Evolutionary conservation across 1,140 invertebrate genomes (phyloP), one percentile per base, ranked within the genome.

Genomic region (Hestina assimilis): DNA sequence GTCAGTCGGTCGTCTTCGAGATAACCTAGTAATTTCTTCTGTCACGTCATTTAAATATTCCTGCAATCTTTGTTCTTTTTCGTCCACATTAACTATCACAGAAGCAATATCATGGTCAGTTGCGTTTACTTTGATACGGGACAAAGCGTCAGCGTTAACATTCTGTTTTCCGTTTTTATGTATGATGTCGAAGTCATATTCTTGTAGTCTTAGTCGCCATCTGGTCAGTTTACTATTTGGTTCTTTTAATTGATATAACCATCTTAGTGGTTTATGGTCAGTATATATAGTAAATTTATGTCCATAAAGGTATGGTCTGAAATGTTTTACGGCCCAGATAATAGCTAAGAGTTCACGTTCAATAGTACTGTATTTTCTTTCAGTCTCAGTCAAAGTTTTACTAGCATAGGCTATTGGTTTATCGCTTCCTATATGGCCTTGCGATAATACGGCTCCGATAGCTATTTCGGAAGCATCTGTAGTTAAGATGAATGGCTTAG

Each of bases 221-320:
- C 28, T 8, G 6, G 51, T 54, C 11, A 48, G 23, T 41, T 20
- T 42, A 20, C 40, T 42, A 20, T 68, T 74, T 1, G 64, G 46
- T 19, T 79, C 69, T 58, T 89, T 90, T 0, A 59, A 14, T 9
- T 41, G 87, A 63, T 24, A 62, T 61, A 43, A 72, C 70, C 28
- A 91, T 61, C 72, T 79, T 89, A 58, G 52, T 42, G 65, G 52
- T 15, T 53, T 47, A 42, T 60, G 56, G 4, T 62, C 47, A 0
- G 54, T 66, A 8, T 52, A 48, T n/a, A 61, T 57, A n/a, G 23
- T 41, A 47, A 63, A 59, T 38, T 52, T 58, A 14, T 12, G 46
- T n/a, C 59, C 63, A 20, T 52, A 62, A 1, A 66, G 12, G n/a
- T n/a, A n/a, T n/a, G n/a, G n/a, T n/a, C n/a, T n/a, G n/a, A n/a